phyloP scores from a whole-genome alignment of 2,113 vertebrate genomes.

The Brachyhypopomus occidentalis region DNA sequence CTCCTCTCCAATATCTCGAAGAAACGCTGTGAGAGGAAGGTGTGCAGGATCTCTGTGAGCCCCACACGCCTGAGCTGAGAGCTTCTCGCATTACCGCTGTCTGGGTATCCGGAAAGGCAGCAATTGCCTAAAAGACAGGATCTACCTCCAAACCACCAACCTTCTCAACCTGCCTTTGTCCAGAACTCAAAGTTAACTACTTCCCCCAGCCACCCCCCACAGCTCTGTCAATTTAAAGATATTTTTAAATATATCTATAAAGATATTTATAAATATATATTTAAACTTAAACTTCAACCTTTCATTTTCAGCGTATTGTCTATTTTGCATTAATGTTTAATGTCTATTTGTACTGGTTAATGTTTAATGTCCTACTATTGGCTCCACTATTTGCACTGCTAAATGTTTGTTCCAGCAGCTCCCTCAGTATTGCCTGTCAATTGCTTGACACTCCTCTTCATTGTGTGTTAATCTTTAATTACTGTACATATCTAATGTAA shows the following conservation, averaged over 20 bases:
- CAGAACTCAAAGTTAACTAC: not conserved
- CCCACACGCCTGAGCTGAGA: not conserved
- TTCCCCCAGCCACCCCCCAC: not conserved
- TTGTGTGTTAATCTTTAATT: too few relatives aligned
- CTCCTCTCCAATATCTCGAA: not conserved
- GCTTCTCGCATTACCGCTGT: not conserved
- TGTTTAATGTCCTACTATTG: conserved; percentile 1
- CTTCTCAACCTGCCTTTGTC: not conserved
- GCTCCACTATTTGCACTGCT: not conserved
- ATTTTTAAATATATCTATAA: conserved; percentile 2
- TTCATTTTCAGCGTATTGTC: not conserved
- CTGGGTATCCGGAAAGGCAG: not conserved
- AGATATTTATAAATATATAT: not conserved
- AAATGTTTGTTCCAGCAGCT: not conserved
- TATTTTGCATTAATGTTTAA: conserved; percentile 22
- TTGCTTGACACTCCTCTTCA: not conserved
- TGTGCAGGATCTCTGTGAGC: not conserved
- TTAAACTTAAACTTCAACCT: not conserved
- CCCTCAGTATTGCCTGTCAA: not conserved
- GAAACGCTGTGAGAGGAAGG: not conserved
- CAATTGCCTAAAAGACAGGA: not conserved
- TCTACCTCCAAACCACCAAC: not conserved
- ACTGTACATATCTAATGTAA: not conserved
- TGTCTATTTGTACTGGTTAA: conserved; percentile 6
- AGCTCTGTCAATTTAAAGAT: not conserved